Evolutionary conservation across 2,797 vertebrate species (phyloP), one percentile per base, ranked within the genome.

Genomic region (Aeoliscus strigatus): DNA sequence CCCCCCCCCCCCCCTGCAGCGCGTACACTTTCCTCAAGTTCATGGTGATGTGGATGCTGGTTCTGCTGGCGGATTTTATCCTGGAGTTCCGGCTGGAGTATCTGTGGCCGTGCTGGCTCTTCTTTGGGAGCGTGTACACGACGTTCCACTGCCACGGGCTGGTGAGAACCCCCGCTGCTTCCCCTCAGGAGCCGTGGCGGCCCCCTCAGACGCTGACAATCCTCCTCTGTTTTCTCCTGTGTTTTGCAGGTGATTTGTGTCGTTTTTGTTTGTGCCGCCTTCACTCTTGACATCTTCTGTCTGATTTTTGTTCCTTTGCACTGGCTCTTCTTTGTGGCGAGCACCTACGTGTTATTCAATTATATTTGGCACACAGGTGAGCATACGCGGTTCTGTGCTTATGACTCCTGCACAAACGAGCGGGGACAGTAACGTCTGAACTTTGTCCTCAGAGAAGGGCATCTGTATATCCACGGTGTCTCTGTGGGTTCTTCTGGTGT

Each of bases 341-440:
- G 89, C 76, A 91, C 88, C 39, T 91, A 91, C 18, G 89, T 91
- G 2, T 80, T 90, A 67, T 88, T 90, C 47, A 90, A 90, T 60
- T 91, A 90, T 75, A 90, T 91, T 41, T 91, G 90, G 88, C 89
- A 91, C 66, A 89, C 90, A 85, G 90, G 90, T 91, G 71, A 79
- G 84, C 49, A 9, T 11, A 24, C 1, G 3, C n/a, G n/a, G n/a
- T n/a, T n/a, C n/a, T n/a, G n/a, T n/a, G n/a, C n/a, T n/a, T n/a
- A n/a, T n/a, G n/a, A n/a, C n/a, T n/a, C n/a, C n/a, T n/a, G n/a
- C n/a, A n/a, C n/a, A n/a, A n/a, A n/a, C n/a, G n/a, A n/a, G n/a
- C n/a, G n/a, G n/a, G n/a, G n/a, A n/a, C n/a, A n/a, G 7, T 13
- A 49, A 30, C 12, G 4, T 15, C 14, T 54, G 25, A 39, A 1